Base-by-base conservation (phyloP, 2,797 vertebrate species). In the Onychomys torridus region DNA sequence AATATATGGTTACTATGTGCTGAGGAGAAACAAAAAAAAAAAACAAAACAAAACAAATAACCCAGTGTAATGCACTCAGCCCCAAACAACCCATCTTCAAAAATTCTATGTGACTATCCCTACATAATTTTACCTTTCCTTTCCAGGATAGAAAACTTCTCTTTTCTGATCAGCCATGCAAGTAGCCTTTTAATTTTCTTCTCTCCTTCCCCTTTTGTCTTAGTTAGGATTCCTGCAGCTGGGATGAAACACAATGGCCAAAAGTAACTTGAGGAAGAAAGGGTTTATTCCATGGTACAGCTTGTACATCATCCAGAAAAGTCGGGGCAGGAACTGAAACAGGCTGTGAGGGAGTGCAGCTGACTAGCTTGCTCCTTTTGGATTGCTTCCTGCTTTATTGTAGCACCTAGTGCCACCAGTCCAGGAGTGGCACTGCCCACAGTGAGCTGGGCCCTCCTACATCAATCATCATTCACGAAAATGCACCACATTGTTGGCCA, bases 121-220 rank as follows among this genome's bases (percentile, higher is more conserved):
- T 37, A 37, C 67, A 34, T 75, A 82, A 88, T 71, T 16, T 67
- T 92, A 49, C 2, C 5, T 14, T 65, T 86, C 37, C 14, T 89
- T 95, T 83, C 40, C 52, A 92, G 61, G 88, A 29, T 27, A 93
- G 37, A 79, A 78, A 93, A 73, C 4, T 49, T 61, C 59, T 84
- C 21, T 55, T 25, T 11, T 43, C 23, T 59, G 63, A 25, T 78
- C 40, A 92, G 57, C 14, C 40, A 75, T 6, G 19, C n/a, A 61
- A 89, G 9, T 65, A 25, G 23, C 13, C 4, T 27, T 78, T 86
- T 65, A 49, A 43, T 61, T 43, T 67, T n/a, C 29, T 14, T 83
- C 52, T 49, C 32, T 13, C n/a, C 8, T 10, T 83, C 43, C n/a
- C 37, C 2, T 21, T 67, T n/a, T n/a, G 43, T 65, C 59, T 84